Base-by-base conservation (phyloP, 1,140 invertebrate genomes). In the Zaprionus tsacasi region DNA sequence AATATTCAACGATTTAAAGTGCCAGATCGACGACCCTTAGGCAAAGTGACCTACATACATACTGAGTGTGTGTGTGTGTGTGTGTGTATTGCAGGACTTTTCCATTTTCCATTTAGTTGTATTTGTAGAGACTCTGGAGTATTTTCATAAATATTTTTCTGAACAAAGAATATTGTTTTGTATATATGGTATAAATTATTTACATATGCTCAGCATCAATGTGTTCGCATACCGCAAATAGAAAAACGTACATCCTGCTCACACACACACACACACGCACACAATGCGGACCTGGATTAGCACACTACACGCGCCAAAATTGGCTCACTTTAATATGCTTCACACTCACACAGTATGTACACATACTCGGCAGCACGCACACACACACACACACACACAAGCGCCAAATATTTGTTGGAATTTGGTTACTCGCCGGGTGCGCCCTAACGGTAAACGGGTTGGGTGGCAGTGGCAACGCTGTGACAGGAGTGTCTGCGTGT, bases 311-410 rank as follows among this genome's bases (percentile, higher is more conserved):
- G 65, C 65, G 55, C 69, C 27, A 55, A 78, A 81, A 82, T 87
- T 79, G 76, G 82, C 70, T 82, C 68, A 73, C 79, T 87, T 87
- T 76, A 87, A 79, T 82, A 82, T 73, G 74, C 63, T 81, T 50
- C 67, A 50, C 60, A 78, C 58, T 73, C 70, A 72, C 54, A 79
- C 54, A 21, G 21, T 21, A 21, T 21, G 71, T 48, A 76, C 65
- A 43, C 38, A 54, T 27, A 67, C 21, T 21, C 21, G 21, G 21
- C 21, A 21, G 63, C 69, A 50, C 73, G 65, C 57, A 63, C 57
- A 30, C 56, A 55, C 35, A n/a, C n/a, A n/a, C n/a, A n/a, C 69
- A 50, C 73, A 65, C 57, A 63, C 57, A 30, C 56, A 55, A 30
- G 45, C 43, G 60, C 52, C 21, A 65, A 77, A 59, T 35, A 54